These are phyloP conservation scores for Platyura marginata DNA, from an alignment of 1,140 invertebrate genomes.

Conservation along the genomic window DNA sequence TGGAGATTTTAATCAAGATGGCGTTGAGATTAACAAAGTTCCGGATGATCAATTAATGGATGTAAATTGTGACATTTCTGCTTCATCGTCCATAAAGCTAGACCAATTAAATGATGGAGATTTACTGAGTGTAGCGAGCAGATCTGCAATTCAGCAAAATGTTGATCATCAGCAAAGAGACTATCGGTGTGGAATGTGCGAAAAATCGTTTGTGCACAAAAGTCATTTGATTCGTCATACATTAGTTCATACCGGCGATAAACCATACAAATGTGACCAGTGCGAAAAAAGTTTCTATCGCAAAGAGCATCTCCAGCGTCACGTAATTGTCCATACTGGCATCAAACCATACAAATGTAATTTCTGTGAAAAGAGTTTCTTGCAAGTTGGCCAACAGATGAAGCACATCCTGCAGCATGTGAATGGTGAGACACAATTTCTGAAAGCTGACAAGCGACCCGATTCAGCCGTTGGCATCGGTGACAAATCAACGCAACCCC, in stretches of 20 bases:
- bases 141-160: not conserved
- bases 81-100: not conserved
- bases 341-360: not conserved
- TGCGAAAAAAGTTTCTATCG: not conserved
- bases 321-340: not conserved
- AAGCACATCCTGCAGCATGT: not conserved
- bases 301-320: not conserved
- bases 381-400: not conserved
- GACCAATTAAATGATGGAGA: not conserved
- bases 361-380: not conserved
- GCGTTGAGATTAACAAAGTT: too few species aligned
- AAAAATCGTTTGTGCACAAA: slow-evolving; percentile 47
- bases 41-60: too few species aligned
- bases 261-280: not conserved
- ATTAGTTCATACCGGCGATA: not conserved
- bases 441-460: not conserved
- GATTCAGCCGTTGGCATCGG: not conserved
- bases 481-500: not conserved
- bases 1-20: not conserved
- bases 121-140: not conserved
- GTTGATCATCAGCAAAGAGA: slow-evolving; percentile 54
- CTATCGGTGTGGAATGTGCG: slow-evolving; percentile 50
- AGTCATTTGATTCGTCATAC: not conserved
- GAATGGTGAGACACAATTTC: not conserved
- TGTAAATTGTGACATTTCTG: too few species aligned